Base-by-base conservation (phyloP, 2,888 invertebrate species). In the Cheilosia grossa region DNA sequence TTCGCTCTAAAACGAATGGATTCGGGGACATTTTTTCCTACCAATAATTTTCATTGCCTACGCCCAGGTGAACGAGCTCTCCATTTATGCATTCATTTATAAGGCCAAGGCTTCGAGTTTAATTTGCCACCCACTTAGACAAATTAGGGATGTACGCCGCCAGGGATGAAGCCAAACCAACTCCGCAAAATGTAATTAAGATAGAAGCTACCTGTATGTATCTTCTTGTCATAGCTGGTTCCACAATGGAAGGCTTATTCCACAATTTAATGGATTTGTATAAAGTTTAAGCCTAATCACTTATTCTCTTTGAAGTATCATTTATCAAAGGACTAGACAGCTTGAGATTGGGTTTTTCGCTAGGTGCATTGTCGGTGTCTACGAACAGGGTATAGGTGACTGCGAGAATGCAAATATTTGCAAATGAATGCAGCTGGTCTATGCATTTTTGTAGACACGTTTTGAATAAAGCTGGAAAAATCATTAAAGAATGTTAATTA, bases 281-380 rank as follows among this genome's bases (percentile, higher is more conserved):
- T 44, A 64, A 56, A 64, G 70, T 64, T 79, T 42, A 72, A 72
- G 70, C 63, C 64, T 79, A 79, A 63, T 78, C 70, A 63, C 78
- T 78, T 78, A 78, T 78, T 78, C 78, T 58, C 51, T 40, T 64
- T 56, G 63, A 64, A 56, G 49, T 56, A 49, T 64, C 56, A 64
- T 79, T 79, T 79, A 64, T 79, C 78, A 72, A 70, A 70, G 30
- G 64, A 58, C 47, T 42, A 64, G 70, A 63, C 70, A 77, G 58
- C 33, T 33, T 19, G 42, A 17, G 3, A 37, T 6, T 19, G 54
- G 19, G 9, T 13, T 17, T 4, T 6, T 6, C 6, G 17, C 17
- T 19, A 21, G 30, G 13, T 30, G 30, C 63, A 61, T 27, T 61
- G 44, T 61, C 61, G 33, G 3, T 19, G 17, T 13, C 37, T 37